Percentiles rank a stretch among this genome's conserved stretches.
Conservation (phyloP, 2,797 vertebrate species). For the Pelochelys cantorii region DNA sequence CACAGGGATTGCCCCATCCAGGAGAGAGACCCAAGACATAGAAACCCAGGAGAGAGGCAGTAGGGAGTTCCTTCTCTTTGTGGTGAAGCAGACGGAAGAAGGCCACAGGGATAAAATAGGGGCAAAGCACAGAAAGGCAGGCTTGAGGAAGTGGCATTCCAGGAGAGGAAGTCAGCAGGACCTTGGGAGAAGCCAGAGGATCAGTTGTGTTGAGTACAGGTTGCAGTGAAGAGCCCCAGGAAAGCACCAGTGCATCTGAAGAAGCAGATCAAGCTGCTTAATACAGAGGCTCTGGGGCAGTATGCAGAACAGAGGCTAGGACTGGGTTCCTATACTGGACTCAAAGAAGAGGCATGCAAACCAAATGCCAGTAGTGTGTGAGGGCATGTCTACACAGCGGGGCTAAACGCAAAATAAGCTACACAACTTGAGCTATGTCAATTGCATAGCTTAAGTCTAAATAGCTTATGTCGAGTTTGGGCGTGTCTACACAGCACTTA, state of each 20-base stretch:
- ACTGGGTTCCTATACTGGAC: background rate
- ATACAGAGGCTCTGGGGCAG: background rate
- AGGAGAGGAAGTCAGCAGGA: background rate
- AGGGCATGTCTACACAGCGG: too few species aligned
- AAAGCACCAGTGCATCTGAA: background rate
- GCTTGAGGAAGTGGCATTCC: background rate
- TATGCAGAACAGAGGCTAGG: background rate
- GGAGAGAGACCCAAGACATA: background rate
- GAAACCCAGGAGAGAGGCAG: background rate
- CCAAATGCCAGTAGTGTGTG: background rate
- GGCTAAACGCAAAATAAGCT: too few species aligned
- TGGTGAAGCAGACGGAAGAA: background rate
- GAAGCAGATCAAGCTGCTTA: background rate
- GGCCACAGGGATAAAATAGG: background rate
- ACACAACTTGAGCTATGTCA: too few species aligned
- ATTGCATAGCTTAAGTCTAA: too few species aligned
- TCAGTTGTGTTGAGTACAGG: background rate
- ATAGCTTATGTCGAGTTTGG: too few species aligned
- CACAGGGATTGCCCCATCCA: background rate
- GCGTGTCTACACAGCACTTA: too few species aligned
- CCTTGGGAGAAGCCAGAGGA: background rate
- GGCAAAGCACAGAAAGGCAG: background rate
- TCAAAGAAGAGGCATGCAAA: background rate
- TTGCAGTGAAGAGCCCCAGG: background rate
- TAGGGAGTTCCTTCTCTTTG: background rate